phyloP scores from a whole-genome alignment of 92 coral and sea anemone genomes.

The Epizoanthus illoricatus region DNA sequence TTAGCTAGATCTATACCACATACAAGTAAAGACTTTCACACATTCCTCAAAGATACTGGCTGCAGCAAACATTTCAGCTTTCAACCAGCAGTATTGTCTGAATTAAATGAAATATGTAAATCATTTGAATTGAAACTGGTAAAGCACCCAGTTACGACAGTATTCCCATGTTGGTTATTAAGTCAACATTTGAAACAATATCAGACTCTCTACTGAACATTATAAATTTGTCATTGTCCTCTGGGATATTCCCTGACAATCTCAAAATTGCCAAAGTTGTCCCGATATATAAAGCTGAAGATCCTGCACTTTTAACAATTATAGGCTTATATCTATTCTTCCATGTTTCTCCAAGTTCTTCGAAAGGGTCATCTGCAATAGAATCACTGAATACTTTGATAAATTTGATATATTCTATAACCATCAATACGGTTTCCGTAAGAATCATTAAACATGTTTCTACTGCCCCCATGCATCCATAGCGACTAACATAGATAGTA shows the following conservation, averaged over 20 bases:
- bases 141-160: constrained; percentile 17
- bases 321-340: constrained; percentile 33
- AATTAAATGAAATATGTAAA: neutral
- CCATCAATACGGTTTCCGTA: constrained; percentile 18
- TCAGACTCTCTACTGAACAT: neutral
- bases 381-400: constrained; percentile 8
- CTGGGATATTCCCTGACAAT: constrained; percentile 23
- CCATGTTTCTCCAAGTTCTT: constrained; percentile 19
- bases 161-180: neutral
- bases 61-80: constrained; percentile 1
- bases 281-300: constrained; percentile 11
- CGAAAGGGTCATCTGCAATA: constrained; percentile 9
- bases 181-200: neutral
- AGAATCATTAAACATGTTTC: neutral
- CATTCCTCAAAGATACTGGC: neutral
- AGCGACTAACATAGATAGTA: neutral
- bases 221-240: neutral
- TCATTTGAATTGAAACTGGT: constrained; percentile 17
- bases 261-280: constrained; percentile 13
- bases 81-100: neutral
- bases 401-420: constrained; percentile 3
- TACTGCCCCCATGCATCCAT: constrained; percentile 1
- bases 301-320: constrained; percentile 16
- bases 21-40: neutral
- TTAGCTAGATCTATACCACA: constrained; percentile 26